Evolutionary conservation across 1,140 invertebrate genomes (phyloP).

Genomic region (Meloidogyne floridensis): DNA sequence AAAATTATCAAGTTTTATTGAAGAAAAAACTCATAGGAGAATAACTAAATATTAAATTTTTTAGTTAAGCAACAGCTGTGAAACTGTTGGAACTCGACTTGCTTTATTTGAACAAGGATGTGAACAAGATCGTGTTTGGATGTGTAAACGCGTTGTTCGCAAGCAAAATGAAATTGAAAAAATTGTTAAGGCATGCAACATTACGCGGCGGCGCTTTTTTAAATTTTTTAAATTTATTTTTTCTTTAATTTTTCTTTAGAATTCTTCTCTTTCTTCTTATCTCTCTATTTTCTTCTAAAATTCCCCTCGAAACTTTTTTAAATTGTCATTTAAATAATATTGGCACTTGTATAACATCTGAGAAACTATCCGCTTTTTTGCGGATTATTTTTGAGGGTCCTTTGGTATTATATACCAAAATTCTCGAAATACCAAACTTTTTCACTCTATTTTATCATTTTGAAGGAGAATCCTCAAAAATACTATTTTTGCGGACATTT

Average conservation of each 20-base stretch:
- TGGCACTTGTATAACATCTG: too few species aligned
- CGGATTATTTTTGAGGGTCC: too few species aligned
- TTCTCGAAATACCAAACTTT: too few species aligned
- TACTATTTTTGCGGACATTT: too few species aligned
- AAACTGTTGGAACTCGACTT: slow-evolving; percentile 12
- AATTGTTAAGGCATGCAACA: slow-evolving; percentile 23
- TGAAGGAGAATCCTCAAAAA: too few species aligned
- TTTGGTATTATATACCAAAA: too few species aligned
- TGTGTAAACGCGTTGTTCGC: background rate
- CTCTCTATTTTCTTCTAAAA: background rate
- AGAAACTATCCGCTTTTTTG: too few species aligned
- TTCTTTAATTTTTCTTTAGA: background rate
- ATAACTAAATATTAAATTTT: background rate
- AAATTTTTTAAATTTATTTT: background rate
- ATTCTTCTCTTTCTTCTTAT: background rate
- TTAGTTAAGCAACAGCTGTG: background rate
- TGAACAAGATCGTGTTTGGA: slow-evolving; percentile 19
- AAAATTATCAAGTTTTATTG: too few species aligned
- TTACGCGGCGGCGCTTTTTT: background rate
- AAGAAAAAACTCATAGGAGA: too few species aligned
- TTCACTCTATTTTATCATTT: too few species aligned
- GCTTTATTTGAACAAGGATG: background rate
- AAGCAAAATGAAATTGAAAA: slow-evolving; percentile 14
- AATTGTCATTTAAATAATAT: too few species aligned
- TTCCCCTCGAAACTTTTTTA: background rate